These are phyloP conservation scores for Xanthia icteritia DNA, from an alignment of 2,888 invertebrate genomes.

Conservation along the genomic window DNA sequence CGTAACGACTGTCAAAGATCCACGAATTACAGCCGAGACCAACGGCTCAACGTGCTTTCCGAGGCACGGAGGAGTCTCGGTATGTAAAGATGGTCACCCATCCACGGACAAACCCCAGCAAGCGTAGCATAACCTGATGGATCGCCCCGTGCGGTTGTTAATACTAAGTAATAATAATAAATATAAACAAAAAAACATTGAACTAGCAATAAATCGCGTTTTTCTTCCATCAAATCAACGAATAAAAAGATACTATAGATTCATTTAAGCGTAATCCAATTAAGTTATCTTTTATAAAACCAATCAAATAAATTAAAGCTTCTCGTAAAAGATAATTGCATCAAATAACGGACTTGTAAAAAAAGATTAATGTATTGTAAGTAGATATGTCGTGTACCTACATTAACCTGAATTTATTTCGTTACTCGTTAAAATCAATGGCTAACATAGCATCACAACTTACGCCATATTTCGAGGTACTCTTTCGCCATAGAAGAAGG, in stretches of 20 bases:
- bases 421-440: conserved; percentile 27
- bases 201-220: background rate
- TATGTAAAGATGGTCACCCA: too few relatives aligned
- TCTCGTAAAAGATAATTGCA: conserved; percentile 13
- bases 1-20: too few relatives aligned
- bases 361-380: conserved; percentile 10
- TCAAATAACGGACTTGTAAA: conserved; percentile 18
- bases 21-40: too few relatives aligned
- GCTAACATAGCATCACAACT: conserved; percentile 25
- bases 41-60: too few relatives aligned
- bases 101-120: too few relatives aligned
- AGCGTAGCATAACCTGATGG: too few relatives aligned
- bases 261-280: conserved; percentile 31
- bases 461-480: conserved; percentile 56
- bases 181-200: conserved; percentile 23
- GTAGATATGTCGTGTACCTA: conserved; percentile 19
- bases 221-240: conserved; percentile 3
- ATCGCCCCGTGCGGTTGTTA: too few relatives aligned
- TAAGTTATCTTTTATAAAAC: conserved; percentile 11
- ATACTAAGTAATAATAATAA: background rate
- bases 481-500: conserved; percentile 38
- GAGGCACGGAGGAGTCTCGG: too few relatives aligned
- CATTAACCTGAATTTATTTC: conserved; percentile 44
- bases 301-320: conserved; percentile 17
- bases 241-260: conserved; percentile 8